Percentiles rank a stretch among this genome's conserved stretches.
These are phyloP conservation scores for Cartodere bifasciata DNA, from an alignment of 2,888 invertebrate species.

Conservation along the genomic window DNA sequence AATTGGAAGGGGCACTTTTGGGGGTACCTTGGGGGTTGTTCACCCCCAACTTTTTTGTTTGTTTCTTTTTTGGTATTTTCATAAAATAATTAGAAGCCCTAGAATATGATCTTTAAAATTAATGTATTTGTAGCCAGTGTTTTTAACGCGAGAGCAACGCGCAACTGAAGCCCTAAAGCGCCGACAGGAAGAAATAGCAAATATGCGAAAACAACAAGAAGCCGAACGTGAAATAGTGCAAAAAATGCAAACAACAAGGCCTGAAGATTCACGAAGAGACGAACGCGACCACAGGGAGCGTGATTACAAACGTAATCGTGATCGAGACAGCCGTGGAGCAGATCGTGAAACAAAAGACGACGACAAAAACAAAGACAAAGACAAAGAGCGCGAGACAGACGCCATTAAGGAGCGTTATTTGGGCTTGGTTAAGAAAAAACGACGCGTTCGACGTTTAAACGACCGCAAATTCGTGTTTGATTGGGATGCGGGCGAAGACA, in stretches of 20 bases:
- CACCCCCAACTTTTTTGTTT: too few species aligned
- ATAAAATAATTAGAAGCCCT: too few species aligned
- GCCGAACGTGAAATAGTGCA: slow-evolving; percentile 41
- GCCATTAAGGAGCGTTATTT: slow-evolving; percentile 93
- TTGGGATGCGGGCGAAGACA: slow-evolving; percentile 99
- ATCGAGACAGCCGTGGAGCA: too few species aligned
- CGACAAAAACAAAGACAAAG: slow-evolving; percentile 53
- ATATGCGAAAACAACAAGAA: slow-evolving; percentile 57
- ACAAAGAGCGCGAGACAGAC: slow-evolving; percentile 85
- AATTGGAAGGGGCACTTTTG: too few species aligned
- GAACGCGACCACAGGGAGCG: slow-evolving; percentile 15
- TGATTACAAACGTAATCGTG: slow-evolving; percentile 34
- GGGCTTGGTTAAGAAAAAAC: slow-evolving; percentile 85
- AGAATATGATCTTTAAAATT: too few species aligned
- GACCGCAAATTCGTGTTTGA: slow-evolving; percentile 99
- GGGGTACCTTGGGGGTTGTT: too few species aligned
- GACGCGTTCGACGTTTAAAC: slow-evolving; percentile 84
- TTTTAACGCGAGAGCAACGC: slow-evolving; percentile 91
- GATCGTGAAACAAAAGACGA: slow-evolving; percentile 36
- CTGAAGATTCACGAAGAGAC: slow-evolving; percentile 26
- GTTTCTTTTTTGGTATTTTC: too few species aligned
- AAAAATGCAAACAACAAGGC: slow-evolving; percentile 23
- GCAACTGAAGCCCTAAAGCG: slow-evolving; percentile 79
- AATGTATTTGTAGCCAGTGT: slow-evolving; percentile 73
- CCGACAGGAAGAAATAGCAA: slow-evolving; percentile 80